Evolutionary conservation across 2,888 invertebrate genomes (phyloP), one percentile per base, ranked within the genome.

Genomic region (Galerucella nymphaeae): DNA sequence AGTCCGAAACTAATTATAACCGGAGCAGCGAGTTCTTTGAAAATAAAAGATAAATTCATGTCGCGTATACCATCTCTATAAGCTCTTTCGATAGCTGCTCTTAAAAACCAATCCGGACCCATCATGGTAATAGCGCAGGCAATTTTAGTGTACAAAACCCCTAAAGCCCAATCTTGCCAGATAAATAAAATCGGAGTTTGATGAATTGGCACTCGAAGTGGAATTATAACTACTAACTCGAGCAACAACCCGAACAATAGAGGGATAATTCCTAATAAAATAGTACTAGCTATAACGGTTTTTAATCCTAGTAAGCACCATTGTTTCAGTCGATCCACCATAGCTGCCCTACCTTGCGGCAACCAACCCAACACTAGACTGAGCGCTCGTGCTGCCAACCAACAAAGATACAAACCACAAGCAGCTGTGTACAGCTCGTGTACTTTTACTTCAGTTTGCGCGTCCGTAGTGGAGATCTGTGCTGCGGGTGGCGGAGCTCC

Each of bases 121-220:
- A 99, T 98, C 92, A 99, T 94, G 0, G 96, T 96, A 30, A 98
- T 89, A 0, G 98, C 99, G 83, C 97, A 96, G 16, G 97, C 94
- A 71, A 99, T 98, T 89, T 99, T 99, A 1, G 98, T 97, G 85
- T 99, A 98, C 0, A 99, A 89, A 13, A 99, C 97, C 30, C 99
- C 98, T 38, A 99, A 88, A 0, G 98, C 98, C 99, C 99, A 99
- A 87, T 99, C 98, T 81, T 98, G 95, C 95, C 95, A 95, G 65
- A 95, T 90, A 84, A 95, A 96, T 71, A 95, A 88, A 45, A 95
- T 93, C 0, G 95, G 98, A 9, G 96, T 96, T 86, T 98, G 96
- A 78, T 95, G 93, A 4, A 97, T 88, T 0, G 97, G 96, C 30
- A 99, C 97, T 11, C 98, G 89, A 23, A 99, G 88, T 0, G 99